Evolutionary conservation across 2,888 invertebrate species (phyloP), one percentile per base, ranked within the genome.

Genomic region (Drosophila sordidula): DNA sequence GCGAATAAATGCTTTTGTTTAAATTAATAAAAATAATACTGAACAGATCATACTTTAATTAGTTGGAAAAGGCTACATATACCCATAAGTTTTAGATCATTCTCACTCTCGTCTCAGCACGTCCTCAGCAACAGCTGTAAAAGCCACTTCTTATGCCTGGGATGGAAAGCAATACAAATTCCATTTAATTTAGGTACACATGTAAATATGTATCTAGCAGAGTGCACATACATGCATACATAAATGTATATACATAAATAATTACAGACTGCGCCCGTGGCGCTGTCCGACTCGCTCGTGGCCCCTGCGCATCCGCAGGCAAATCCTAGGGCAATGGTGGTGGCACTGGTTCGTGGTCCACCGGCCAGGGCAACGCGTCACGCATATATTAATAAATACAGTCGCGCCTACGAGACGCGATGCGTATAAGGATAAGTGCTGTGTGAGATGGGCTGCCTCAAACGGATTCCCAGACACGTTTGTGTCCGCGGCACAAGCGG

Each of bases 381-480:
- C 65, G 88, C 87, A 85, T 85, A 85, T 74, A 77, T 89, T 85
- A 89, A 87, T 89, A 81, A 78, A 81, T 88, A 61, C 49, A 16
- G 50, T 9, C 50, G 52, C 69, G 63, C 45, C 52, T 44, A 49
- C 11, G 58, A 62, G 57, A 29, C 38, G 47, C 39, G 8, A 18
- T 50, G 16, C 47, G 44, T 36, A 51, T 51, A 47, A 36, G 47
- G 51, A 42, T 64, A 75, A 65, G 70, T 66, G 75, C 54, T 59
- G 58, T 50, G 50, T 50, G 63, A 54, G 55, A n/a, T 64, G 65
- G 16, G 29, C 39, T 39, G 59, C 26, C 32, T 46, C 34, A 50
- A 75, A 64, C 66, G 54, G 77, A 89, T 85, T 85, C 84, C 87
- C 84, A 87, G 89, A 79, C 84, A 85, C 84, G 89, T 86, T 86